These are phyloP conservation scores for Sitta europaea DNA, from an alignment of 2,113 vertebrate genomes.

Conservation along the genomic window DNA sequence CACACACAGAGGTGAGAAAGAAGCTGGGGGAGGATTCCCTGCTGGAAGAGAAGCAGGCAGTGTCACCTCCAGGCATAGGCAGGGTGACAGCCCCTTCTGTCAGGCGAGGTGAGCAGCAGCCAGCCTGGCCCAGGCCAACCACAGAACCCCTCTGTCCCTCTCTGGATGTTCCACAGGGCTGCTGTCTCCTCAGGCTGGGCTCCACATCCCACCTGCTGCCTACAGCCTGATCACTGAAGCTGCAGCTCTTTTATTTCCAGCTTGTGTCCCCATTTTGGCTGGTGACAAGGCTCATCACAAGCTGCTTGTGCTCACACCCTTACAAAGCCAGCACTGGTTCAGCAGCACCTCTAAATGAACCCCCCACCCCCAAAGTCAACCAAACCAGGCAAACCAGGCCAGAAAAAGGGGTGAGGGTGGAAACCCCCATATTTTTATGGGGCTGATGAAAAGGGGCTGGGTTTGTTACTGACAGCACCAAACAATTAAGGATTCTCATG, in stretches of 20 bases:
- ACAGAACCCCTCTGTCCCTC: rapidly evolving
- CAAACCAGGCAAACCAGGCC: not conserved
- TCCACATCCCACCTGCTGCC: not conserved
- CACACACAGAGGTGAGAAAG: not conserved
- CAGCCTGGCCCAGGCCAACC: rapidly evolving
- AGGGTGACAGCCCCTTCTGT: not conserved
- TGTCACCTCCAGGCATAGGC: not conserved
- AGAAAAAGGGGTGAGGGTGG: not conserved
- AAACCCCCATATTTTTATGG: not conserved
- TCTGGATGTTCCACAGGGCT: not conserved
- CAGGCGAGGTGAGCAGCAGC: not conserved
- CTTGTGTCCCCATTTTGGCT: not conserved
- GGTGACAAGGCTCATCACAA: not conserved
- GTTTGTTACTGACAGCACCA: not conserved
- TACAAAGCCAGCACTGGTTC: not conserved
- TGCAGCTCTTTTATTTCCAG: not conserved
- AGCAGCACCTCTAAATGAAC: not conserved
- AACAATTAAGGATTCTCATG: not conserved
- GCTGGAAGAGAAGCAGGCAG: not conserved
- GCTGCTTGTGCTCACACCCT: not conserved
- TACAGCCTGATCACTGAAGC: not conserved
- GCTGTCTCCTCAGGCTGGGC: not conserved
- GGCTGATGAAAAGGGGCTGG: not conserved
- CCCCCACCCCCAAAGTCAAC: not conserved
- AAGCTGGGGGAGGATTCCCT: not conserved